phyloP scores from a whole-genome alignment of 2,888 invertebrate genomes.

The Spisula subtruncata region DNA sequence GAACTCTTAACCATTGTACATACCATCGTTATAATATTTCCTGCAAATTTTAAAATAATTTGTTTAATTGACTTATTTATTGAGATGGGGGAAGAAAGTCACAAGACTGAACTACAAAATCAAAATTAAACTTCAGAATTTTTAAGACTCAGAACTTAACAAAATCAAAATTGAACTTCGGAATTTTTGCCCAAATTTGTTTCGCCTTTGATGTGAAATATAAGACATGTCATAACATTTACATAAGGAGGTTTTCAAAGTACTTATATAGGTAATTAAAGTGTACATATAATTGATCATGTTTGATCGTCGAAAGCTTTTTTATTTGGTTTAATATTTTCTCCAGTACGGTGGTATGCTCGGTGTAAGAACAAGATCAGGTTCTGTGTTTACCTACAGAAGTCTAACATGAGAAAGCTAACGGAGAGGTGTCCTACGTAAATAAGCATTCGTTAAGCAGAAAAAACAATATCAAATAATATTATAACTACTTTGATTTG shows the following conservation, averaged over 20 bases:
- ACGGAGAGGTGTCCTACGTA: background rate
- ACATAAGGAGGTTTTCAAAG: background rate
- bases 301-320: background rate
- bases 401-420: background rate
- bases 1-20: no score
- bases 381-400: background rate
- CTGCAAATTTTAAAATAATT: no score
- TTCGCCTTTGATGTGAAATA: constrained; percentile 15
- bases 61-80: no score
- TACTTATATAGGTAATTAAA: background rate
- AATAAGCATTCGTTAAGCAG: background rate
- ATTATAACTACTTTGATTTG: no score
- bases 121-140: no score
- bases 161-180: background rate
- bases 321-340: background rate
- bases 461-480: constrained; percentile 4
- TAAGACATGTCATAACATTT: background rate
- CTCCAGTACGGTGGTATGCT: background rate
- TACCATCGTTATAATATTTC: no score
- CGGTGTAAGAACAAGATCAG: background rate
- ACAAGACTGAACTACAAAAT: no score
- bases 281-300: background rate
- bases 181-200: background rate
- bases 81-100: no score
- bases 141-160: no score